phyloP scores from a whole-genome alignment of 2,113 vertebrate genomes.

The Spea bombifrons region DNA sequence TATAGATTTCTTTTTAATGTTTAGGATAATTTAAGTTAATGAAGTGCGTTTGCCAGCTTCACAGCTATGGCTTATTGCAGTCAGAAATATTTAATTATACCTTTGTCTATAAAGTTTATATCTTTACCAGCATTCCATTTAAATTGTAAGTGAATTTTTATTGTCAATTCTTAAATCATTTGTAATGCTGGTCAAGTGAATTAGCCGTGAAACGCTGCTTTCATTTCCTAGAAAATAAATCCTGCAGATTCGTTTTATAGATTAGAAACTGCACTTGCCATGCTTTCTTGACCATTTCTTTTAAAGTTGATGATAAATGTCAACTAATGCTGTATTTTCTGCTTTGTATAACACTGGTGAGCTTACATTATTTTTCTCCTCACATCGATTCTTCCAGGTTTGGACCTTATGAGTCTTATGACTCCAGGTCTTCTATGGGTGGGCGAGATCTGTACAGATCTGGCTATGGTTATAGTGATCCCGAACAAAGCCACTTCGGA shows the following conservation, averaged over 20 bases:
- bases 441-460: conserved; percentile 85
- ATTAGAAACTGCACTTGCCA: conserved; percentile 1
- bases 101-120: no score
- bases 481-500: conserved; percentile 85
- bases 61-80: no score
- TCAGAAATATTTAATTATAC: no score
- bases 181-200: not conserved
- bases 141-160: no score
- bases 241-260: not conserved
- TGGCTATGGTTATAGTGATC: conserved; percentile 86
- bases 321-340: conserved; percentile 79
- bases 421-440: conserved; percentile 83
- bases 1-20: no score
- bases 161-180: no score
- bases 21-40: no score
- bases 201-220: not conserved
- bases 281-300: conserved; percentile 4
- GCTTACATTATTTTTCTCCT: conserved; percentile 82
- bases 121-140: no score
- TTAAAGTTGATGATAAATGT: conserved; percentile 79
- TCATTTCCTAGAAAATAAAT: not conserved
- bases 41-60: no score
- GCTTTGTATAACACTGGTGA: conserved; percentile 81
- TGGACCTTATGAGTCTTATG: conserved; percentile 86
- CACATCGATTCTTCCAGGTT: conserved; percentile 87